phyloP scores from a whole-genome alignment of 1,140 invertebrate genomes.

The Arctopsyche grandis region DNA sequence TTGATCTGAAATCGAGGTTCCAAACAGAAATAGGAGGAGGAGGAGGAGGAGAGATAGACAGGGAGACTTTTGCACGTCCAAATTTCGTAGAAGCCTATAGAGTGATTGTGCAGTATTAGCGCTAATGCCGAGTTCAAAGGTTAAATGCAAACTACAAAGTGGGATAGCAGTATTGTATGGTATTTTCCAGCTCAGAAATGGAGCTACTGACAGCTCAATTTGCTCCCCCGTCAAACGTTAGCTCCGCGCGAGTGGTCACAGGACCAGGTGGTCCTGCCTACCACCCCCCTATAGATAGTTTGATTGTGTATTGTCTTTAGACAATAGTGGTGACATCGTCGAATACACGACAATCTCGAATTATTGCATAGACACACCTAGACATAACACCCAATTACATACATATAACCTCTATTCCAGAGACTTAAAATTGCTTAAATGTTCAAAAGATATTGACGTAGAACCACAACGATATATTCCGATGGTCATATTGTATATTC shows the following conservation, averaged over 20 bases:
- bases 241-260: constrained; percentile 4
- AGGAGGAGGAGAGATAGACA: no score
- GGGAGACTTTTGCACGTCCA: neutral
- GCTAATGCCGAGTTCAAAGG: neutral
- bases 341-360: neutral
- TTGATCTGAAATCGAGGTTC: no score
- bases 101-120: constrained; percentile 3
- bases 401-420: no score
- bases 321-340: neutral
- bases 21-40: no score
- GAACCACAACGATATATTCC: no score
- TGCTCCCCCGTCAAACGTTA: constrained; percentile 4
- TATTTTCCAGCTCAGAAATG: no score
- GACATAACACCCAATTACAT: no score
- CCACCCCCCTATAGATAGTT: neutral
- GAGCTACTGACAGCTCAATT: constrained; percentile 18
- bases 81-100: constrained; percentile 3
- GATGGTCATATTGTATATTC: no score
- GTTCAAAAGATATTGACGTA: no score
- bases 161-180: neutral
- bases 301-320: neutral
- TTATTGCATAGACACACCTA: neutral
- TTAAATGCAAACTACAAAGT: neutral
- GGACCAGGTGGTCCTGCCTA: neutral
- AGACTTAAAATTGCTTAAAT: no score